Evolutionary conservation across 1,140 invertebrate species (phyloP), one percentile per base, ranked within the genome.

Genomic region (Phenacoccus solenopsis): DNA sequence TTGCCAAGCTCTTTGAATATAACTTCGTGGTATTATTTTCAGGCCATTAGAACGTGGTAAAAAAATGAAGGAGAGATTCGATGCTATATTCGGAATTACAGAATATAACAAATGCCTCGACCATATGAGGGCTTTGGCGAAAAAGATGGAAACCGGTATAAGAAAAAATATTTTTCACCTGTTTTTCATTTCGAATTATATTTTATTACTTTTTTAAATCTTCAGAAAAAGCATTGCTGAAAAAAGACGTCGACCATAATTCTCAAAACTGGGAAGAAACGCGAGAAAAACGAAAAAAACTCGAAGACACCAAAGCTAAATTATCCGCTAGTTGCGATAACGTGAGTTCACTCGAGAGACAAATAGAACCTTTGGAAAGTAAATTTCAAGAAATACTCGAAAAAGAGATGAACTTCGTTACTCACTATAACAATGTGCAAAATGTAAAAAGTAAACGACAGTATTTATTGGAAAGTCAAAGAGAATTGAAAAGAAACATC

Each of bases 1-100:
- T 61, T 9, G n/a, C 24, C 30, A 3, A 70, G 59, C 3, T 32
- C 5, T 32, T 61, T 69, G 32, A 30, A 67, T 35, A 69, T 72
- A 64, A 72, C 71, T 32, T 59, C 28, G 49, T 71, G 69, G 32
- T 69, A 70, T 28, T 70, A 71, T 57, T 69, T 72, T 20, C 64
- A 86, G 85, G 96, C 96, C 97, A 1, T 81, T 98, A 32, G 91
- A 94, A 79, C 93, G 97, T 81, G 90, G 88, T 0, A 95, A 95
- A 79, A 89, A 90, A 76, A 81, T 99, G 0, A 99, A 99, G 78
- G 87, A 93, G 69, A 90, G 89, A 74, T 98, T 99, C 84, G 98
- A 99, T 87, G 93, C 93, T 61, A 98, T 99, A 71, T 99, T 99
- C 83, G 94, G 95, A 74, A 90, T 96, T 2, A 88, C 87, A 4